Evolutionary conservation across 2,888 invertebrate species (phyloP).

Genomic region (Boloria euphrosyne): DNA sequence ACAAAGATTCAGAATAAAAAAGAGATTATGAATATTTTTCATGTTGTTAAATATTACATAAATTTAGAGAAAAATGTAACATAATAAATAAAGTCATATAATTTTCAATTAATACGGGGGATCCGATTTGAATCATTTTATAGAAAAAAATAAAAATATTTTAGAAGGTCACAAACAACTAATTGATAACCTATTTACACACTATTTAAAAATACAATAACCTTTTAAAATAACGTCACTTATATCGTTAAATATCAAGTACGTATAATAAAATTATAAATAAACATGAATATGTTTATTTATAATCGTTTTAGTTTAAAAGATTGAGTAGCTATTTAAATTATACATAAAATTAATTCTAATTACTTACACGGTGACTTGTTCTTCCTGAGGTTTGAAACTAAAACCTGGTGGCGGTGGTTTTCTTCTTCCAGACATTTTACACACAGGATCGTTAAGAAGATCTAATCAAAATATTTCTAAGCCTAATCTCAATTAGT

Average conservation of each 20-base stretch:
- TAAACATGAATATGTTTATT: constrained; percentile 5
- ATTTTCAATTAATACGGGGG: background rate
- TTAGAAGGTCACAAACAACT: constrained; percentile 16
- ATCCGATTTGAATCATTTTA: too few relatives aligned
- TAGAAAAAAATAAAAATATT: constrained; percentile 17
- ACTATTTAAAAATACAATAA: background rate
- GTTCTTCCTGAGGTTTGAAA: constrained; percentile 63
- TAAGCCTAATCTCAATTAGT: constrained; percentile 30
- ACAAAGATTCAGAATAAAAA: too few relatives aligned
- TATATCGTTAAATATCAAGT: background rate
- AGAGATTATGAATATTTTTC: too few relatives aligned
- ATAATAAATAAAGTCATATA: background rate
- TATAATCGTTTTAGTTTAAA: background rate
- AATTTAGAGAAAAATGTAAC: background rate
- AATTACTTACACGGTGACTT: constrained; percentile 67
- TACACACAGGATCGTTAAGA: constrained; percentile 27
- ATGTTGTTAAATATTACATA: too few relatives aligned
- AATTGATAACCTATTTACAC: constrained; percentile 9
- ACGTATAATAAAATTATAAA: background rate
- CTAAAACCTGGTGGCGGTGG: constrained; percentile 62
- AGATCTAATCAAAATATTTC: constrained; percentile 31
- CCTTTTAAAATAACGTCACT: background rate
- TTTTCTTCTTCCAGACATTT: constrained; percentile 70
- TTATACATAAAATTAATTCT: constrained; percentile 1
- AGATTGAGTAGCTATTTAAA: constrained; percentile 4